Base-by-base conservation (phyloP, 2,888 invertebrate genomes). In the Drosophila paranaensis region DNA sequence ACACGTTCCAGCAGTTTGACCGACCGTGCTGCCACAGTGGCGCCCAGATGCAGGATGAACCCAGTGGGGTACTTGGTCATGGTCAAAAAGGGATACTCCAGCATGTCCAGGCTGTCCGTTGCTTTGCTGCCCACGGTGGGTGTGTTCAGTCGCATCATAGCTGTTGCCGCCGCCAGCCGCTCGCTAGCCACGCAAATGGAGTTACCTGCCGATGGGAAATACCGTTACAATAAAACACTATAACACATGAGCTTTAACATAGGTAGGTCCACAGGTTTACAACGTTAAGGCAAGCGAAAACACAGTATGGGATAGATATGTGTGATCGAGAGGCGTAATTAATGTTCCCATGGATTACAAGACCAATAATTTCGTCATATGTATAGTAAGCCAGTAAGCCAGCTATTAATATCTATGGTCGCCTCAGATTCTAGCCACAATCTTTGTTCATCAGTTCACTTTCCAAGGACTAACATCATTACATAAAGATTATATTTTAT, bases 21-120 rank as follows among this genome's bases (percentile, higher is more conserved):
- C 60, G 95, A 98, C 91, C 97, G 94, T 0, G 97, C 96, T 73
- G 96, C 96, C 39, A 98, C 97, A 5, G 96, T 95, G 16, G 97
- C 98, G 69, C 97, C 98, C 81, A 98, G 94, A 91, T 97, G 97
- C 20, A 96, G 94, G 80, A 99, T 95, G 89, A 98, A 98, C 13
- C 97, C 98, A 0, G 95, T 94, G 8, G 98, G 98, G 92, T 97
- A 98, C 84, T 96, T 96, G 0, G 96, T 95, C 94, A 99, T 96
- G 0, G 99, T 99, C 60, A 99, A 94, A 92, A 99, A 98, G 0
- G 99, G 99, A 93, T 98, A 99, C 91, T 99, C 99, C 91, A 98
- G 93, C 95, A 98, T 96, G 76, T 98, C 98, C 84, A 98, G 94
- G 89, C 95, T 96, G 74, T 97, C 96, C 83, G 96, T 66, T 6